Evolutionary conservation across 92 coral and sea anemone genomes (phyloP), one percentile per base, ranked within the genome.

Genomic region (Paramuricea clavata): DNA sequence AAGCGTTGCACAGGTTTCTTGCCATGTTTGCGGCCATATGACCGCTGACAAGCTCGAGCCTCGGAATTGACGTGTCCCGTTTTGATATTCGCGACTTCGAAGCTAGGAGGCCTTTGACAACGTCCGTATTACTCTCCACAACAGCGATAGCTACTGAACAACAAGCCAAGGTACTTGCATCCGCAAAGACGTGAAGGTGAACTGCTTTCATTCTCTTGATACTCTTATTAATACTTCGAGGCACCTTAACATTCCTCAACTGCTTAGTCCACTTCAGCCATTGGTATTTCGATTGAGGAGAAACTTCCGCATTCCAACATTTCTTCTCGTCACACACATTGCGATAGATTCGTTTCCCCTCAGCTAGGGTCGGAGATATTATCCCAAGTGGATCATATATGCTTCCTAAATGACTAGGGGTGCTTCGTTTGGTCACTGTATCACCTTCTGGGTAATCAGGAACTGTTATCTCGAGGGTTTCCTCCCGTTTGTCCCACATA

Each of bases 11-110:
- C n/a, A n/a, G n/a, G n/a, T n/a, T n/a, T n/a, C n/a, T n/a, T n/a
- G n/a, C n/a, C n/a, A n/a, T n/a, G n/a, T n/a, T n/a, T n/a, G n/a
- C n/a, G n/a, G n/a, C n/a, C n/a, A n/a, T n/a, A n/a, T n/a, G n/a
- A n/a, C n/a, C n/a, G n/a, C n/a, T n/a, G n/a, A n/a, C n/a, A n/a
- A n/a, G n/a, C n/a, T n/a, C n/a, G n/a, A n/a, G n/a, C n/a, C n/a
- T n/a, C n/a, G n/a, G n/a, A n/a, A n/a, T n/a, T n/a, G n/a, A n/a
- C n/a, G n/a, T n/a, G n/a, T n/a, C n/a, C 43, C 89, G 93, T 70
- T 93, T 93, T n/a, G 91, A 90, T 31, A 93, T 91, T 77, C 92
- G 81, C 0, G 93, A 90, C 39, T 93, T 93, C 21, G 91, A 93
- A 13, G 93, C 91, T 65, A 93, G 77, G 22, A 90, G 57, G 25